A percentile compares a stretch with the other conserved stretches of the same genome.
Conservation (phyloP, 1,140 invertebrate species). For the Bemisia tabaci region DNA sequence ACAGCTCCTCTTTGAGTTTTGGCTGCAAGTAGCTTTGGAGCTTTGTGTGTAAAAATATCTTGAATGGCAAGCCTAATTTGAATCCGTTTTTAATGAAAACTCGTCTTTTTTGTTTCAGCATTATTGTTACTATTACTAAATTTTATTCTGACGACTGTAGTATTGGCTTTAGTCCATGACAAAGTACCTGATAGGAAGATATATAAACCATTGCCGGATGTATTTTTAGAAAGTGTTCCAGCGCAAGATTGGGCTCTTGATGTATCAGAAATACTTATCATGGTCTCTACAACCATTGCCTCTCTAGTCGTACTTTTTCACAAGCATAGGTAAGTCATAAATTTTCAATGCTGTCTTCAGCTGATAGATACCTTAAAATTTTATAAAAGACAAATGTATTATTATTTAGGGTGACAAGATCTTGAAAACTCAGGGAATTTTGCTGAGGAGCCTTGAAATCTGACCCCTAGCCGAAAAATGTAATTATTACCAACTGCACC, state of each 20-base stretch:
- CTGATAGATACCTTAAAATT: not conserved
- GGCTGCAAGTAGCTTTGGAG: too few relatives aligned
- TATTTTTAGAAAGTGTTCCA: conserved; percentile 59
- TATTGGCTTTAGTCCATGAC: conserved; percentile 71
- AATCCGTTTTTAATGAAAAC: too few relatives aligned
- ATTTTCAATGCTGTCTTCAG: too few relatives aligned
- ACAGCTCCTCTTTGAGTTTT: too few relatives aligned
- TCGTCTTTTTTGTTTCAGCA: conserved; percentile 34
- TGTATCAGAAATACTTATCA: conserved; percentile 73
- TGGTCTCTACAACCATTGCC: conserved; percentile 55
- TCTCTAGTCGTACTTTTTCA: conserved; percentile 65
- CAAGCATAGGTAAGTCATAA: conserved; percentile 50
- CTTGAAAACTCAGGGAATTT: too few relatives aligned
- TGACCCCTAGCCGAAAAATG: too few relatives aligned
- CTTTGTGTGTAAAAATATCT: too few relatives aligned
- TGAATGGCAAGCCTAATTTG: too few relatives aligned
- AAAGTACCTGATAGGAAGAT: conserved; percentile 56
- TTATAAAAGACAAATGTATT: too few relatives aligned
- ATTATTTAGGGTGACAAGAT: too few relatives aligned
- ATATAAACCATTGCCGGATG: conserved; percentile 61
- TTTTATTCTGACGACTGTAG: conserved; percentile 47
- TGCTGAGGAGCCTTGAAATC: too few relatives aligned
- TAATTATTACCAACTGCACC: too few relatives aligned
- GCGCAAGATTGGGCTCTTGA: conserved; percentile 59
- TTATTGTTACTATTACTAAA: conserved; percentile 44